These are phyloP conservation scores for Neostethus bicornis DNA, from an alignment of 2,797 vertebrate genomes.

Conservation along the genomic window DNA sequence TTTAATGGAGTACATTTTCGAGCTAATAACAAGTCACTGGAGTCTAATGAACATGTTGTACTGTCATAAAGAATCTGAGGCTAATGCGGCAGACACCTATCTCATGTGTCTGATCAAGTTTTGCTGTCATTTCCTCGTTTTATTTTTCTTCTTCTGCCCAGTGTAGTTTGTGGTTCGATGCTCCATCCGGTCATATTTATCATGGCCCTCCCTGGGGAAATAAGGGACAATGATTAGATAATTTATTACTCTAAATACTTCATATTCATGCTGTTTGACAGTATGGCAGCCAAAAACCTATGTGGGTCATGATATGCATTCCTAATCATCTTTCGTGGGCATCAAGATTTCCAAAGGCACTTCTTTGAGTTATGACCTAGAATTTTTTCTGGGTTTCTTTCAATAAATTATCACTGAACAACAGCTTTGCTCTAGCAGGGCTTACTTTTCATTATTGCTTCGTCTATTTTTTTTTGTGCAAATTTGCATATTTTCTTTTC, in stretches of 20 bases:
- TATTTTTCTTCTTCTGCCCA: conserved; percentile 78
- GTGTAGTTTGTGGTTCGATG: conserved; percentile 86
- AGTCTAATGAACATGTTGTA: conserved; percentile 40
- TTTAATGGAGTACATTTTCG: conserved; percentile 13
- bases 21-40: conserved; percentile 38
- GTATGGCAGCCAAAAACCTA: conserved; percentile 58
- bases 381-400: neutral
- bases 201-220: conserved; percentile 90
- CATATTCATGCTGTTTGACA: conserved; percentile 68
- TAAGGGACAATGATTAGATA: conserved; percentile 63
- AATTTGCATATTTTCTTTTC: too few relatives aligned
- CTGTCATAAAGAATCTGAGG: conserved; percentile 26
- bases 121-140: conserved; percentile 71
- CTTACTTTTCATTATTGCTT: too few relatives aligned
- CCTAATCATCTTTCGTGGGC: conserved; percentile 47
- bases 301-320: conserved; percentile 66
- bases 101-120: too few relatives aligned
- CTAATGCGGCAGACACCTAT: conserved; percentile 22
- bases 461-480: too few relatives aligned
- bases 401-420: neutral
- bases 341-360: conserved; percentile 28
- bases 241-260: conserved; percentile 78
- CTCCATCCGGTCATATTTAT: conserved; percentile 91
- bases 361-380: neutral
- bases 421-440: too few relatives aligned